phyloP scores from a whole-genome alignment of 2,113 vertebrate genomes.

The Plecturocebus donacophilus region DNA sequence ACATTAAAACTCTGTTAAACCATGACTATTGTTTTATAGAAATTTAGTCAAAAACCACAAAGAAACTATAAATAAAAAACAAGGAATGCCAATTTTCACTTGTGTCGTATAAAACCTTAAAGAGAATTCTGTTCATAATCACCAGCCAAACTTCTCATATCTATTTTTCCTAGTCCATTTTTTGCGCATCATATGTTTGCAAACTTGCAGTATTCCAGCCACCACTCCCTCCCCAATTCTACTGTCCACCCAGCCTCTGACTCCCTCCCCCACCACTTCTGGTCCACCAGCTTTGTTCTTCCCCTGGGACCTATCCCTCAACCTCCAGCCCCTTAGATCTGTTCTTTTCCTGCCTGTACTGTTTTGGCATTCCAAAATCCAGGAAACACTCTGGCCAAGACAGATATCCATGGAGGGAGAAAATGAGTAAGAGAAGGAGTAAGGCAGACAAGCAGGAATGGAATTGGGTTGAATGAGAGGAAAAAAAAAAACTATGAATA shows the following conservation, averaged over 20 bases:
- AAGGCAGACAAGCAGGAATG: background rate
- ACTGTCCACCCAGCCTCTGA: background rate
- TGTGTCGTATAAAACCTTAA: background rate
- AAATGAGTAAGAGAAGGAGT: fast-evolving
- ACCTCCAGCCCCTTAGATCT: background rate
- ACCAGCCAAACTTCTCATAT: background rate
- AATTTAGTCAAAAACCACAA: background rate
- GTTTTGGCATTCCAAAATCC: background rate
- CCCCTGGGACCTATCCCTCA: background rate
- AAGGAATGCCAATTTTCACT: background rate
- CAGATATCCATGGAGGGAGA: background rate
- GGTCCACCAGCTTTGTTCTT: background rate
- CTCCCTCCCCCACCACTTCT: background rate
- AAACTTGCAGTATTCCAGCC: background rate
- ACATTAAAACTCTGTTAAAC: background rate
- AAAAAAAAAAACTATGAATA: background rate
- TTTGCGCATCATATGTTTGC: background rate
- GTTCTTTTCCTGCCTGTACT: background rate
- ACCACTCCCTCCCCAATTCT: background rate
- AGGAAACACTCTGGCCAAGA: background rate
- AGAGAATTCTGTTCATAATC: background rate
- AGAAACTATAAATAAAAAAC: background rate
- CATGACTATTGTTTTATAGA: background rate
- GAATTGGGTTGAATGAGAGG: fast-evolving
- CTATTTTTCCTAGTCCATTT: background rate